These are phyloP conservation scores for Hypsopygia costalis DNA, from an alignment of 2,888 invertebrate genomes.

Conservation along the genomic window DNA sequence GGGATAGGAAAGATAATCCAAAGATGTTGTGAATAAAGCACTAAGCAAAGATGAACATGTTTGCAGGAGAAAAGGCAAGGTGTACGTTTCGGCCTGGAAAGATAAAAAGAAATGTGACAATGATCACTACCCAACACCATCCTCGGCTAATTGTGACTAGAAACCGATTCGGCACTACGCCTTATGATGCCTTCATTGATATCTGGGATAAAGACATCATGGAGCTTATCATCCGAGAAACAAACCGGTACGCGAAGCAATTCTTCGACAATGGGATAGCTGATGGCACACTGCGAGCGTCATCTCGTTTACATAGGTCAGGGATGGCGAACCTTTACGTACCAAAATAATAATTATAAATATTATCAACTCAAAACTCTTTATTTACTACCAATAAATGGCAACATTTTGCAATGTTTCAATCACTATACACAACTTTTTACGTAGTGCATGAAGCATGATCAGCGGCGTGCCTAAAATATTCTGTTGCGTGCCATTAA, in stretches of 20 bases:
- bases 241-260: constrained; percentile 24
- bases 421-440: too few relatives aligned
- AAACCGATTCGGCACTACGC: constrained; percentile 9
- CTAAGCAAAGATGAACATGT: constrained; percentile 8
- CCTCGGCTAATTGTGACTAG: constrained; percentile 1
- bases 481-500: too few relatives aligned
- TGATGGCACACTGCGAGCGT: too few relatives aligned
- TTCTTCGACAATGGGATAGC: constrained; percentile 18
- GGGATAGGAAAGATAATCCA: constrained; percentile 3
- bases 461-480: too few relatives aligned
- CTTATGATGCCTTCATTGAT: constrained; percentile 20
- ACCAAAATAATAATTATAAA: too few relatives aligned
- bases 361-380: too few relatives aligned
- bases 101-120: constrained; percentile 3
- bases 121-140: constrained; percentile 5
- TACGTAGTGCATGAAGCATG: too few relatives aligned
- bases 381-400: too few relatives aligned
- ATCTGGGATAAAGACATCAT: constrained; percentile 21
- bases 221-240: constrained; percentile 18
- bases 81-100: constrained; percentile 8
- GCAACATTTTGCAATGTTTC: too few relatives aligned
- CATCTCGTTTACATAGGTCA: too few relatives aligned
- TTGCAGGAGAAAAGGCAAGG: constrained; percentile 7
- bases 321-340: too few relatives aligned
- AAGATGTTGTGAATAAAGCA: constrained; percentile 4